phyloP scores from a whole-genome alignment of 2,797 vertebrate genomes.

The Bucorvus abyssinicus region DNA sequence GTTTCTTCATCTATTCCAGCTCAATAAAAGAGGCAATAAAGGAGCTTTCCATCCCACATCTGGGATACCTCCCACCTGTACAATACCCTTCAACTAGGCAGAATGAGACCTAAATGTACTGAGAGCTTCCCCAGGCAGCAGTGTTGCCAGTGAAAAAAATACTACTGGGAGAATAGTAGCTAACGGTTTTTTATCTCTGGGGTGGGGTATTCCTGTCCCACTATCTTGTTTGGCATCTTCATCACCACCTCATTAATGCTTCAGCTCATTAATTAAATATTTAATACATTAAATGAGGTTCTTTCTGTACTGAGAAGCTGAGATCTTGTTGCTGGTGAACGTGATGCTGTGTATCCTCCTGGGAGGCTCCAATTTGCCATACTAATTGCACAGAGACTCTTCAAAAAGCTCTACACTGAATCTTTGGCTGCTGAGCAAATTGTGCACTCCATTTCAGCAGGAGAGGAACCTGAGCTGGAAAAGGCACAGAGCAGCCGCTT shows the following conservation, averaged over 20 bases:
- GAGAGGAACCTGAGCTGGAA: conserved; percentile 29
- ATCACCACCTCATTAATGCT: conserved; percentile 74
- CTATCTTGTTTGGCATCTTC: conserved; percentile 68
- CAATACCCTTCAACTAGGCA: neutral
- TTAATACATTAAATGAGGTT: conserved; percentile 73
- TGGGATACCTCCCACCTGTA: neutral
- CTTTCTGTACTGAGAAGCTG: conserved; percentile 57
- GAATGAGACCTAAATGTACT: neutral
- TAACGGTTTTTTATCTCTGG: conserved; percentile 43
- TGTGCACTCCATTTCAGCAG: conserved; percentile 13
- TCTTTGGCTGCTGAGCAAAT: conserved; percentile 62
- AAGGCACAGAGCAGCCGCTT: neutral
- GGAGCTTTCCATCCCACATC: conserved; percentile 4
- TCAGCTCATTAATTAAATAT: conserved; percentile 77
- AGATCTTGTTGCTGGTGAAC: conserved; percentile 67
- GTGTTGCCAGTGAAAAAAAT: conserved; percentile 13
- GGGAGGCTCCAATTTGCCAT: conserved; percentile 74
- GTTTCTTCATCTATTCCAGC: neutral
- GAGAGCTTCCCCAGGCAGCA: neutral
- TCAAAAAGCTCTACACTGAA: conserved; percentile 63
- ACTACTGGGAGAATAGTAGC: conserved; percentile 34
- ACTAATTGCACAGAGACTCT: conserved; percentile 75
- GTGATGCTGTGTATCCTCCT: conserved; percentile 65
- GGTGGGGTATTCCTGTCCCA: conserved; percentile 45
- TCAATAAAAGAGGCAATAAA: conserved; percentile 27